Conservation (phyloP, 2,888 invertebrate genomes). For the Sericinus montela region DNA sequence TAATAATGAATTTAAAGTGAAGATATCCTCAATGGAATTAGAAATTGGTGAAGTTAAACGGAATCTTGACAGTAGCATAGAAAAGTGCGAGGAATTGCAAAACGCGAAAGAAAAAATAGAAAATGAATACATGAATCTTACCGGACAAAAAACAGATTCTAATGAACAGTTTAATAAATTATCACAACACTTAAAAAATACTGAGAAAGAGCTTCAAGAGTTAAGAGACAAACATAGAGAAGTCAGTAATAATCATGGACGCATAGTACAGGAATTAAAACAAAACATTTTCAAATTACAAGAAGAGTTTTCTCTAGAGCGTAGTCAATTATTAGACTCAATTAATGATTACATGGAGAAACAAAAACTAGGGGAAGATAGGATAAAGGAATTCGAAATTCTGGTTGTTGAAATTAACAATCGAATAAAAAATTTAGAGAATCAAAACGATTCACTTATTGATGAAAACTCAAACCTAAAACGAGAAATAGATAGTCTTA, state of each 20-base stretch:
- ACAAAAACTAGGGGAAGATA: slow-evolving; percentile 51
- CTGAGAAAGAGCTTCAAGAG: slow-evolving; percentile 78
- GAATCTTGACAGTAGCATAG: slow-evolving; percentile 73
- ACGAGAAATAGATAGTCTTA: slow-evolving; percentile 58
- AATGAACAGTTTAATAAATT: slow-evolving; percentile 78
- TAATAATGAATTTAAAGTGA: slow-evolving; percentile 56
- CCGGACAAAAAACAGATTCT: slow-evolving; percentile 80
- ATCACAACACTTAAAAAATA: slow-evolving; percentile 75
- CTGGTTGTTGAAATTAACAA: slow-evolving; percentile 42
- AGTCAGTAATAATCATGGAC: slow-evolving; percentile 58
- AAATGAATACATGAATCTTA: slow-evolving; percentile 78
- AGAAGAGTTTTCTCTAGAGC: slow-evolving; percentile 60
- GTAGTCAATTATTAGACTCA: slow-evolving; percentile 52
- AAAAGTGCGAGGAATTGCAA: slow-evolving; percentile 77
- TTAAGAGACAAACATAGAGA: slow-evolving; percentile 70
- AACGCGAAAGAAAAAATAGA: slow-evolving; percentile 80
- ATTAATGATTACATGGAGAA: slow-evolving; percentile 57
- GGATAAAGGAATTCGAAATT: slow-evolving; percentile 54
- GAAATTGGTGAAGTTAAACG: slow-evolving; percentile 79
- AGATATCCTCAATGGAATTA: slow-evolving; percentile 69
- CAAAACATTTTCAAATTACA: slow-evolving; percentile 66
- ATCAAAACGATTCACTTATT: slow-evolving; percentile 52
- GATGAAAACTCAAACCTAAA: slow-evolving; percentile 67
- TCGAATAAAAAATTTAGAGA: slow-evolving; percentile 48
- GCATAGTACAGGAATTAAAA: slow-evolving; percentile 69